Percentiles rank a stretch among this genome's conserved stretches.
Evolutionary conservation across 2,888 invertebrate species (phyloP).

Genomic region (Lasioglossum malachurum): DNA sequence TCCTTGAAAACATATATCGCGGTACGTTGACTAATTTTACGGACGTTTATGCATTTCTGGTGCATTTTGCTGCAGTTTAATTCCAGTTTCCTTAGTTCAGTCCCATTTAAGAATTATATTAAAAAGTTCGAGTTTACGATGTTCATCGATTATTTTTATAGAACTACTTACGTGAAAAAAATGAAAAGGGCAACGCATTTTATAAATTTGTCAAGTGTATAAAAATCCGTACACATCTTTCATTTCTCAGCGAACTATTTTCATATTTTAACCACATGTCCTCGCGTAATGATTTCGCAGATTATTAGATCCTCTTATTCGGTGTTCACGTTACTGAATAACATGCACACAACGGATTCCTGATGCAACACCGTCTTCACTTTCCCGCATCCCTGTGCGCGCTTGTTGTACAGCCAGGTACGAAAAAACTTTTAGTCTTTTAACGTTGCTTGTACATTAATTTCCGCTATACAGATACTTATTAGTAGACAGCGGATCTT

Average conservation of each 20-base stretch:
- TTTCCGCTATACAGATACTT: neutral
- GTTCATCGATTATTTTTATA: no score
- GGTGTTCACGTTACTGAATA: conserved; percentile 71
- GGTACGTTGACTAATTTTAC: conserved; percentile 56
- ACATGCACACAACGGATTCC: conserved; percentile 38
- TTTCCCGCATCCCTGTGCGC: neutral
- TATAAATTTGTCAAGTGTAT: no score
- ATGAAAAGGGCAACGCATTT: no score
- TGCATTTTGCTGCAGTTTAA: no score
- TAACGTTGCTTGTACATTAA: neutral
- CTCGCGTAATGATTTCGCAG: conserved; percentile 49
- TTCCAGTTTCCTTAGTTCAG: no score
- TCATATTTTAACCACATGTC: no score
- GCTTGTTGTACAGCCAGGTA: neutral
- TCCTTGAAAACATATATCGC: conserved; percentile 74
- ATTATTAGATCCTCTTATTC: conserved; percentile 75
- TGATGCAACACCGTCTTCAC: neutral
- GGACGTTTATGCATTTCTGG: neutral
- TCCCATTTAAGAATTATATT: no score
- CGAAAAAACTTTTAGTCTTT: neutral
- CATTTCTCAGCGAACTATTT: no score
- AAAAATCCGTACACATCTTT: no score
- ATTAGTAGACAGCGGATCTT: neutral
- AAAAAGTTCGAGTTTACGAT: no score
- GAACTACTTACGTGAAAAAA: no score